Percentiles rank a stretch among this genome's conserved stretches.
Evolutionary conservation across 64 coral and sea anemone species (phyloP).

Genomic region (Pachyseris speciosa): DNA sequence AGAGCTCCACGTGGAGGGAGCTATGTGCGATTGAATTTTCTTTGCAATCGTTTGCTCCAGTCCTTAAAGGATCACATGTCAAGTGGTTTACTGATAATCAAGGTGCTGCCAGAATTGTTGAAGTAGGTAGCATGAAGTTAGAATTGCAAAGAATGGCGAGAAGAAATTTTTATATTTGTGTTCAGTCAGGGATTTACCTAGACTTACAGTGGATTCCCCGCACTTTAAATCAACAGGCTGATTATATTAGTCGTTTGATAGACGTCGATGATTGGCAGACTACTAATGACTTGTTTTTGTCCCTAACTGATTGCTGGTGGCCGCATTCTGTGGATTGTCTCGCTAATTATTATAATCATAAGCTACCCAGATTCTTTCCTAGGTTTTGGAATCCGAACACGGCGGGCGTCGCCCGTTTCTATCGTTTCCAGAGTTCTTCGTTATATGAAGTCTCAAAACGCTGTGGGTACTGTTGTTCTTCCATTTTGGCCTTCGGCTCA

Average conservation of each 20-base stretch:
- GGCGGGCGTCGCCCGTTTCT: conserved; percentile 38
- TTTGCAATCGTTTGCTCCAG: conserved; percentile 32
- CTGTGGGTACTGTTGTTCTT: conserved; percentile 32
- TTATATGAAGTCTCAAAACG: conserved; percentile 20
- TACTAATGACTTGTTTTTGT: conserved; percentile 24
- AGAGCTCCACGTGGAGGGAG: no score
- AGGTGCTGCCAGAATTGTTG: conserved; percentile 29
- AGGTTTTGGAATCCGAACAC: conserved; percentile 56
- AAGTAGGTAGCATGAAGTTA: conserved; percentile 1
- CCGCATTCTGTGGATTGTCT: conserved; percentile 48
- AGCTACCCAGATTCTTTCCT: conserved; percentile 12
- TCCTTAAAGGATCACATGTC: conserved; percentile 7
- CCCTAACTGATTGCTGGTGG: background rate
- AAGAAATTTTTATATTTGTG: conserved; percentile 30
- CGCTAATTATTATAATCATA: no score
- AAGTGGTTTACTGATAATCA: conserved; percentile 48
- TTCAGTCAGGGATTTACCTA: background rate
- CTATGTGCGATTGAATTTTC: conserved; percentile 43
- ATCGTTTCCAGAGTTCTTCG: conserved; percentile 6
- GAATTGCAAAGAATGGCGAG: conserved; percentile 29
- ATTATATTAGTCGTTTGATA: conserved; percentile 54
- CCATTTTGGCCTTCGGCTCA: conserved; percentile 57
- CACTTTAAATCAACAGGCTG: conserved; percentile 24
- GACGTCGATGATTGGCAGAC: conserved; percentile 15
- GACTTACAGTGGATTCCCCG: conserved; percentile 28